Evolutionary conservation across 2,113 vertebrate genomes (phyloP), one percentile per base, ranked within the genome.

Genomic region (mouse (Mus musculus)): DNA sequence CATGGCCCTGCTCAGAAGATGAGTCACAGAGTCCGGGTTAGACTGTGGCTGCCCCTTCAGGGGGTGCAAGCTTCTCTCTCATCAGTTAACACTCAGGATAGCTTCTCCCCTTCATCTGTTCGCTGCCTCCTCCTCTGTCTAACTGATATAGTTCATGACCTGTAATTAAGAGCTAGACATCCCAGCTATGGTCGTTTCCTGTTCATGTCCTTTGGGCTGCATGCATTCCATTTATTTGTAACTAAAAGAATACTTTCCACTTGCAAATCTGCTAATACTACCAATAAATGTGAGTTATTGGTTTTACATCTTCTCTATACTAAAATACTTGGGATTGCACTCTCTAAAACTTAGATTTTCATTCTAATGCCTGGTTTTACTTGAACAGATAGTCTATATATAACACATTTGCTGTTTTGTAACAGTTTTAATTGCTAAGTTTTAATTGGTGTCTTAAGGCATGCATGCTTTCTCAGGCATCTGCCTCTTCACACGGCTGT

Each of bases 401-500:
- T 97, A 95, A 94, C 91, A 76, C 20, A 26, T 4, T 84, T 73
- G 36, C 76, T 95, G 52, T 96, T 92, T 81, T 24, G 0, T 56
- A 49, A 67, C 86, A 84, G 26, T 93, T 92, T 63, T 30, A 95
- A 96, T 96, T 42, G 33, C 39, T 81, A 28, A 24, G 24, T 91
- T 80, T 52, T 91, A 88, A 97, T 97, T 59, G 46, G 10, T 82
- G 13, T 87, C 81, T 72, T 65, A 86, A 65, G 65, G 7, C 8
- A 56, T 30, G 46, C 24, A 33, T 89, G 88, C 92, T 80, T 77
- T 69, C 39, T 33, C 16, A 1, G 92, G 78, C 46, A 2, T 49
- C 85, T 69, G 16, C 69, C 94, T 93, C 95, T 73, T 93, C 97
- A 94, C 94, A 90, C 90, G 98, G 97, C 96, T 97, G 94, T 39